A percentile compares a stretch with the other conserved stretches of the same genome.
These are phyloP conservation scores for Prunella fulvescens DNA, from an alignment of 2,113 vertebrate genomes.

Conservation along the genomic window DNA sequence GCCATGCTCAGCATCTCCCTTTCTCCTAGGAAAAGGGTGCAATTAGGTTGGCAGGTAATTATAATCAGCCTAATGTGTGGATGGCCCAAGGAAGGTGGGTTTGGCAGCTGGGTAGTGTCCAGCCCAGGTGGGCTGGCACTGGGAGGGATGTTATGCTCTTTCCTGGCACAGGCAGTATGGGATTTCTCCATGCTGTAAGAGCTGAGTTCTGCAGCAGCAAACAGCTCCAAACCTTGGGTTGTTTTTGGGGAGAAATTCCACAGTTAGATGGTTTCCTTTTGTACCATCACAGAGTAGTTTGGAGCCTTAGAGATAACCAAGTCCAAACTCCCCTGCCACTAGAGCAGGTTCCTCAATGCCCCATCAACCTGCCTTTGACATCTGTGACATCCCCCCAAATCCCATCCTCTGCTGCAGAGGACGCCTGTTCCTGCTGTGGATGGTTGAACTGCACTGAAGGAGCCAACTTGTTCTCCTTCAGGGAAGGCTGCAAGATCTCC, in stretches of 20 bases:
- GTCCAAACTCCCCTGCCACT: not conserved
- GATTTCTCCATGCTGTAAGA: not conserved
- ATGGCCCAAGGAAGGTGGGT: fast-evolving
- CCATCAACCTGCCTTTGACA: not conserved
- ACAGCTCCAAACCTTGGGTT: not conserved
- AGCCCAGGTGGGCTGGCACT: not conserved
- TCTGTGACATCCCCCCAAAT: not conserved
- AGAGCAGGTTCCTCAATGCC: not conserved
- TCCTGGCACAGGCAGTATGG: not conserved
- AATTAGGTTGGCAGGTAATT: conserved; percentile 7
- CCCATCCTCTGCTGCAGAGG: not conserved
- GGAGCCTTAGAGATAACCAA: not conserved
- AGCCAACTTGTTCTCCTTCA: not conserved
- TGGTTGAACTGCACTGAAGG: not conserved
- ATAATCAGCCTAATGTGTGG: not conserved
- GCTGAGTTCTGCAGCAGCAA: not conserved
- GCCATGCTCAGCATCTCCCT: not conserved
- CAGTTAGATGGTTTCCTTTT: not conserved
- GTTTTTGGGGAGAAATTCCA: not conserved
- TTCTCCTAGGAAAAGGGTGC: not conserved
- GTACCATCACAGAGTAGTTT: not conserved
- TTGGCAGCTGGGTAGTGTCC: not conserved
- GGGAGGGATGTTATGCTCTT: fast-evolving
- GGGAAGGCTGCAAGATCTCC: not conserved
- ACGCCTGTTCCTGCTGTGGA: not conserved